These are phyloP conservation scores for Nipponia nippon DNA, from an alignment of 2,113 vertebrate species.

Conservation along the genomic window DNA sequence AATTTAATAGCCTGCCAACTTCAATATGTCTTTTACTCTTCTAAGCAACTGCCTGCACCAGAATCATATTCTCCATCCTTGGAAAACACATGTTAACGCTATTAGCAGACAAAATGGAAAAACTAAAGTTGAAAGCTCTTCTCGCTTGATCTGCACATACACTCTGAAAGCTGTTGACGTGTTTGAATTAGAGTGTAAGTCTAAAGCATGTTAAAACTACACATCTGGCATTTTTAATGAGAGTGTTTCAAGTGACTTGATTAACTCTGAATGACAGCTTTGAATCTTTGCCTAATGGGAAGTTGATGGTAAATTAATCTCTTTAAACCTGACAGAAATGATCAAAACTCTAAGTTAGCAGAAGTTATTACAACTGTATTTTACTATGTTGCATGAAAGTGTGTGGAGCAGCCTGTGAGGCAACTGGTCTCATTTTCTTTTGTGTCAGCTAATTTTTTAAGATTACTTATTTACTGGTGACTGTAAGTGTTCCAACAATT, in stretches of 20 bases:
- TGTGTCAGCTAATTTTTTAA: not conserved
- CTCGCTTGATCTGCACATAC: not conserved
- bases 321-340: not conserved
- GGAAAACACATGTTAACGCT: not conserved
- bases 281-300: not conserved
- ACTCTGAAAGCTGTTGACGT: not conserved
- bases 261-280: not conserved
- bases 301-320: not conserved
- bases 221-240: not conserved
- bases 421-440: not conserved
- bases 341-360: not conserved
- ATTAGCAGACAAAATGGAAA: not conserved
- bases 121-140: not conserved
- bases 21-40: not conserved
- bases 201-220: not conserved
- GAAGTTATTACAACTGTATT: not conserved
- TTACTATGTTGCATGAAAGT: not conserved
- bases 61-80: not conserved
- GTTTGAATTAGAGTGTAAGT: not conserved
- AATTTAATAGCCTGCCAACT: constrained; percentile 30
- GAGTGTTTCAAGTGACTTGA: not conserved
- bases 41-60: not conserved
- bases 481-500: not conserved
- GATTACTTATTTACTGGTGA: not conserved
- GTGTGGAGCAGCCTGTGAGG: not conserved